A percentile compares a stretch with the other conserved stretches of the same genome.
These are phyloP conservation scores for Natrix natrix DNA, from an alignment of 2,797 vertebrate genomes.

Conservation along the genomic window DNA sequence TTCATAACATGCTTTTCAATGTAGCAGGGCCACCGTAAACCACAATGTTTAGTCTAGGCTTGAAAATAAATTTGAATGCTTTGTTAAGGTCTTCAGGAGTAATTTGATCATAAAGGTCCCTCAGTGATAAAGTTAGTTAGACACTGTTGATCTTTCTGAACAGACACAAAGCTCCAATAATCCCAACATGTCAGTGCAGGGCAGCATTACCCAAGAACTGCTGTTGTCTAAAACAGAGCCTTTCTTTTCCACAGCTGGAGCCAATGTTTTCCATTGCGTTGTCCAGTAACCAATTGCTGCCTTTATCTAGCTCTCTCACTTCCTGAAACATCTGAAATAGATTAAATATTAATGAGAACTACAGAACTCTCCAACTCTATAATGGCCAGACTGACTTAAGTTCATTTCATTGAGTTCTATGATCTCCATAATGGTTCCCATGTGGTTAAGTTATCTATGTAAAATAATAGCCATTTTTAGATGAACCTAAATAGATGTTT, in stretches of 20 bases:
- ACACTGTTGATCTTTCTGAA: neutral
- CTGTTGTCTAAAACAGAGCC: neutral
- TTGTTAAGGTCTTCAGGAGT: neutral
- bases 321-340: neutral
- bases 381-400: neutral
- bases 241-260: neutral
- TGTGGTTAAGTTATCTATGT: neutral
- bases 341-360: neutral
- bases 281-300: neutral
- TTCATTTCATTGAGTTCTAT: neutral
- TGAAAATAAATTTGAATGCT: neutral
- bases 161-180: neutral
- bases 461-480: neutral
- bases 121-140: neutral
- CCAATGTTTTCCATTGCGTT: neutral
- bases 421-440: neutral
- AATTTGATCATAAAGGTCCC: neutral
- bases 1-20: constrained; percentile 14
- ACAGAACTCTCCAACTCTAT: neutral
- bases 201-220: neutral
- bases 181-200: neutral
- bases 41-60: neutral
- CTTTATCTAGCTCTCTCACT: neutral
- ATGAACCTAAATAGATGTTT: too few species aligned
- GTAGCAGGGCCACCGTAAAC: neutral